These are phyloP conservation scores for Brevimyrus niger DNA, from an alignment of 2,113 vertebrate species.

Conservation along the genomic window DNA sequence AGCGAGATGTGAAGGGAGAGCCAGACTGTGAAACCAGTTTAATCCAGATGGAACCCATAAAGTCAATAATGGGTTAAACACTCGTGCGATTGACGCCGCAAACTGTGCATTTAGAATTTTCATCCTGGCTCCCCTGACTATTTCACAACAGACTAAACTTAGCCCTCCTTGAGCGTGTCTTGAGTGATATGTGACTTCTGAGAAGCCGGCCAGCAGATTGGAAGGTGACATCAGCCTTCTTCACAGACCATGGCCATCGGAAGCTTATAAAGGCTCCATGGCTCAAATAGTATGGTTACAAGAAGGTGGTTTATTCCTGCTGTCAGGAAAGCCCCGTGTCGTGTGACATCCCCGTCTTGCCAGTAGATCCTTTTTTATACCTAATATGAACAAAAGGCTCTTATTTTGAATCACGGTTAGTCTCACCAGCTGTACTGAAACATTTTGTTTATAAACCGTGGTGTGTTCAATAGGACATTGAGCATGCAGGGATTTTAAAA, in stretches of 20 bases:
- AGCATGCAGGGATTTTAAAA: neutral
- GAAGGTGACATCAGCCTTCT: neutral
- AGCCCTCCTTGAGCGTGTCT: neutral
- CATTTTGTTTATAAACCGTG: neutral
- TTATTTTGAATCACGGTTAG: neutral
- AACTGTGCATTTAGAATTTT: neutral
- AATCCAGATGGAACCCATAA: neutral
- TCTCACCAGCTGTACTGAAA: neutral
- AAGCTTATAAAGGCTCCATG: neutral
- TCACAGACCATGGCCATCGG: neutral
- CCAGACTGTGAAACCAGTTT: neutral
- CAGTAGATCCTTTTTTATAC: neutral
- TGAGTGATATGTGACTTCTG: neutral
- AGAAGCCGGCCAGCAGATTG: neutral
- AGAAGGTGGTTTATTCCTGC: neutral
- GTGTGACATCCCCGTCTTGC: neutral
- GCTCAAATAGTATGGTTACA: neutral
- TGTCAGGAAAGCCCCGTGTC: neutral
- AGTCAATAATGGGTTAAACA: neutral
- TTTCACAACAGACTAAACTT: neutral
- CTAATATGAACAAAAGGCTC: neutral
- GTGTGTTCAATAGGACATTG: neutral
- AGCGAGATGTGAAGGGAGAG: neutral
- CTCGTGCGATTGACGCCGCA: neutral
- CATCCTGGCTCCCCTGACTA: neutral